A percentile compares a stretch with the other conserved stretches of the same genome.
Evolutionary conservation across 2,797 vertebrate species (phyloP).

Genomic region (Oceanodroma leucorhoa): DNA sequence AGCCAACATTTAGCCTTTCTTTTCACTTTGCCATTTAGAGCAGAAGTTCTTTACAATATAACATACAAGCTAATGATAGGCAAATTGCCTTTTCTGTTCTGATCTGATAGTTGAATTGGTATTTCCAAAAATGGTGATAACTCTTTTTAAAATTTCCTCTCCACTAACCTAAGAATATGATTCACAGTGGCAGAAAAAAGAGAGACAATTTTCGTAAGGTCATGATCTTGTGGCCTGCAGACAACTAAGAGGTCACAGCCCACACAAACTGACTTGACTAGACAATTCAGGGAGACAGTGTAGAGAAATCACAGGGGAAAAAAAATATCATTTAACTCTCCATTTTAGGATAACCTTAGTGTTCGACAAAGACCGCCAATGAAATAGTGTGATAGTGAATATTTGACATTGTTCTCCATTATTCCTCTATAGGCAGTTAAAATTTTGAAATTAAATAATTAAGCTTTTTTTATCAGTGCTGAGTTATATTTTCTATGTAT

Average conservation of each 20-base stretch:
- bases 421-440: background rate
- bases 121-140: background rate
- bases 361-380: background rate
- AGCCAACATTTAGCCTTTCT: background rate
- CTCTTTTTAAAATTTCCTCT: background rate
- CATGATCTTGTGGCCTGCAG: constrained; percentile 74
- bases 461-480: background rate
- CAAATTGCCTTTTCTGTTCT: background rate
- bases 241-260: constrained; percentile 65
- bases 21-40: background rate
- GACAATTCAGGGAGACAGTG: constrained; percentile 64
- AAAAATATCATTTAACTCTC: background rate
- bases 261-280: constrained; percentile 49
- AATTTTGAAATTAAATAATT: background rate
- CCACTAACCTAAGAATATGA: background rate
- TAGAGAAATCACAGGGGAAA: background rate
- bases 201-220: constrained; percentile 56
- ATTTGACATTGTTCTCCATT: background rate
- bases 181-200: background rate
- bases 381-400: background rate
- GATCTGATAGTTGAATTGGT: background rate
- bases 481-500: background rate
- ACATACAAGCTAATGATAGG: background rate
- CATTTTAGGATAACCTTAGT: background rate
- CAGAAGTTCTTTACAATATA: background rate